Conservation (phyloP, 2,888 invertebrate species). For the Pristionchus mayeri region DNA sequence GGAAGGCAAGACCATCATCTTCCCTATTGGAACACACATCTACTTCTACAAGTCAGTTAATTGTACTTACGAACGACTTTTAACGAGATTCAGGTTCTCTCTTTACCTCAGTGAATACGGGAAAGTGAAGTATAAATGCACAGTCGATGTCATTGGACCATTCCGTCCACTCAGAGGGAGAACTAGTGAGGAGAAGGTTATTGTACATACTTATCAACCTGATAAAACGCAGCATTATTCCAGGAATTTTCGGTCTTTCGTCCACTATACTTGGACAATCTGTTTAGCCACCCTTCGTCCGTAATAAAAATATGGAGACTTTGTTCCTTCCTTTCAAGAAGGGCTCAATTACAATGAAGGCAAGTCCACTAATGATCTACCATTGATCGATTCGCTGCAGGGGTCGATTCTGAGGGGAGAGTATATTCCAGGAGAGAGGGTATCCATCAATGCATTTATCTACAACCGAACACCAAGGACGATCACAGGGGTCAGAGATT, state of each 20-base stretch:
- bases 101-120: not conserved
- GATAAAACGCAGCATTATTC: not conserved
- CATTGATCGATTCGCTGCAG: not conserved
- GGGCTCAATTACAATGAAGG: not conserved
- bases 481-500: not conserved
- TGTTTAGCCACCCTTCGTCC: not conserved
- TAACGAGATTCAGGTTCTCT: not conserved
- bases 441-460: not conserved
- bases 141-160: not conserved
- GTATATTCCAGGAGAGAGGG: not conserved
- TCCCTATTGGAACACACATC: too few species aligned
- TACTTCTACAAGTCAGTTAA: too few species aligned
- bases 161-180: not conserved
- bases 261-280: not conserved
- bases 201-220: not conserved
- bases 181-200: not conserved
- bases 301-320: not conserved
- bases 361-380: not conserved
- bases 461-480: not conserved
- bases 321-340: not conserved
- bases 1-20: too few species aligned
- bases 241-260: not conserved
- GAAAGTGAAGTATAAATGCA: not conserved
- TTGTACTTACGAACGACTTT: too few species aligned
- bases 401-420: not conserved